A percentile compares a stretch with the other conserved stretches of the same genome.
These are phyloP conservation scores for Furnarius figulus DNA, from an alignment of 2,113 vertebrate genomes.

Conservation along the genomic window DNA sequence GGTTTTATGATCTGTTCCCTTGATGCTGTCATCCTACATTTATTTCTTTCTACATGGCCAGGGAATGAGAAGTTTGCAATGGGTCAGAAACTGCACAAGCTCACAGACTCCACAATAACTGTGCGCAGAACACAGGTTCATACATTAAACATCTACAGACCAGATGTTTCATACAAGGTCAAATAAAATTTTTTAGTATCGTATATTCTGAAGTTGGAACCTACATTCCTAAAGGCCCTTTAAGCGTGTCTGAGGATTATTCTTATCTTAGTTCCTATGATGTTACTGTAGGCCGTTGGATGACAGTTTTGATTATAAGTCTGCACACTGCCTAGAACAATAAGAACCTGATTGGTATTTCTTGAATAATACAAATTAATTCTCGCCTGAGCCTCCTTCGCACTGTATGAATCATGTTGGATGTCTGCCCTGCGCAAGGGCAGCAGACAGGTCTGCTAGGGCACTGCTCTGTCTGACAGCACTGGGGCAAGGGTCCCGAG, in stretches of 20 bases:
- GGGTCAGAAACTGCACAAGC: neutral
- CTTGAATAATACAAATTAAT: conserved; percentile 17
- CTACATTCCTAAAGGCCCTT: neutral
- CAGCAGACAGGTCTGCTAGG: neutral
- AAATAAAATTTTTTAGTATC: neutral
- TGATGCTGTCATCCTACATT: neutral
- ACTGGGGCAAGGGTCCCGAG: neutral
- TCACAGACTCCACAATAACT: neutral
- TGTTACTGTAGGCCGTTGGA: neutral
- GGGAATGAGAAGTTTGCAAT: neutral
- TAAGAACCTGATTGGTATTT: neutral
- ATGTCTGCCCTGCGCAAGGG: neutral
- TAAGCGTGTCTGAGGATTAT: neutral
- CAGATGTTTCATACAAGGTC: neutral
- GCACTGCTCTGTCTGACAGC: neutral
- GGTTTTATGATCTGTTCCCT: neutral
- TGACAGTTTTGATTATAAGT: conserved; percentile 7
- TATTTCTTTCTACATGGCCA: neutral
- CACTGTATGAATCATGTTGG: neutral
- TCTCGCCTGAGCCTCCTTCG: neutral
- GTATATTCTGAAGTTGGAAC: neutral
- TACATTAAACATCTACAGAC: neutral
- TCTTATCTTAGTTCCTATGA: neutral
- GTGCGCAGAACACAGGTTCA: neutral
- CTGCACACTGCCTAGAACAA: conserved; percentile 7